phyloP scores from a whole-genome alignment of 2,888 invertebrate genomes.

The Drosophila greeni region DNA sequence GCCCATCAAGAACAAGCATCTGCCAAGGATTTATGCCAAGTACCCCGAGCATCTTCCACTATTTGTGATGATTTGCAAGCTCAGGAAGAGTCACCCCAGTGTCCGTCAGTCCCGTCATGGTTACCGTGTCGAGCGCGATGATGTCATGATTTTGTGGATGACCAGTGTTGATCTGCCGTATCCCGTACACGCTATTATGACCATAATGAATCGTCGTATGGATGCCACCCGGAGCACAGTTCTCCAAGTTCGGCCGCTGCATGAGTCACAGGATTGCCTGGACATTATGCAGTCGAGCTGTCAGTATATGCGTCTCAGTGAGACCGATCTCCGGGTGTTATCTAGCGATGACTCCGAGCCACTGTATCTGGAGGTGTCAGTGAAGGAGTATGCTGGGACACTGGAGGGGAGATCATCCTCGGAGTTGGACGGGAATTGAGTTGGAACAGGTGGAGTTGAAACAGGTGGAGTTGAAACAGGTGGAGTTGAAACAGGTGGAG shows the following conservation, averaged over 20 bases:
- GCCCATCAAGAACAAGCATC: constrained; percentile 21
- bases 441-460: too few relatives aligned
- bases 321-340: constrained; percentile 39
- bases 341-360: constrained; percentile 42
- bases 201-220: constrained; percentile 47
- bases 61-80: constrained; percentile 51
- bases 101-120: too few relatives aligned
- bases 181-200: constrained; percentile 39
- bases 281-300: constrained; percentile 18
- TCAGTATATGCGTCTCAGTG: constrained; percentile 41
- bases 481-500: too few relatives aligned
- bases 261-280: constrained; percentile 27
- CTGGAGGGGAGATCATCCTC: too few relatives aligned
- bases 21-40: neutral
- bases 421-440: too few relatives aligned
- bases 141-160: constrained; percentile 46
- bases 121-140: constrained; percentile 8
- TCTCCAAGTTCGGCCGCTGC: constrained; percentile 37
- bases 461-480: too few relatives aligned
- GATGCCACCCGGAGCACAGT: constrained; percentile 42
- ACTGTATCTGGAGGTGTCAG: constrained; percentile 48
- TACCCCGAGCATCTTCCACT: constrained; percentile 39
- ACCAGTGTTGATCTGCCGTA: constrained; percentile 27
- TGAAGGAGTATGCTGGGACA: constrained; percentile 32
- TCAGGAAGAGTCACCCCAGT: too few relatives aligned